Evolutionary conservation across 2,888 invertebrate species (phyloP), one percentile per base, ranked within the genome.

Genomic region (Pemphredon lugubris): DNA sequence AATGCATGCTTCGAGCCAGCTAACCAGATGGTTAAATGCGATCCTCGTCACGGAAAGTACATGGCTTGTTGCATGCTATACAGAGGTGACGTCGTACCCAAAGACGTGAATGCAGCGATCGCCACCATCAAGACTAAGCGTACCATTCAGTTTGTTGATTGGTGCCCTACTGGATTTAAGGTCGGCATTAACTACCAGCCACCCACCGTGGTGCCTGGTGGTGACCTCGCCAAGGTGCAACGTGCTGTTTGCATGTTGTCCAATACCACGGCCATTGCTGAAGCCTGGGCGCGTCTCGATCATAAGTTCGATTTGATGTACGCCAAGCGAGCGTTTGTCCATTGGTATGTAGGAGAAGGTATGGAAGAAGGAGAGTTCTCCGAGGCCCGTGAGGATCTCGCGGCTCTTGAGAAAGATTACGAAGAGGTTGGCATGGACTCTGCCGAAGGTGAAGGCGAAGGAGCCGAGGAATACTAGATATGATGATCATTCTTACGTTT

Each of bases 241-340:
- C 95, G 98, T 86, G 98, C 98, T 79, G 97, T 98, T 20, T 98
- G 98, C 94, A 98, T 98, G 98, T 93, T 98, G 93, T 97, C 97
- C 89, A 98, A 98, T 92, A 98, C 98, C 77, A 98, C 98, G 7
- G 97, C 98, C 83, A 98, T 98, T 90, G 97, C 97, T 9, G 98
- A 98, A 90, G 98, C 98, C 30, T 98, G 98, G 98, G 97, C 97
- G 21, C 95, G 98, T 88, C 93, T 98, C 68, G 97, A 98, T 91
- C 97, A 97, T 91, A 98, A 97, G 91, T 97, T 98, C 91, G 98
- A 98, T 91, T 93, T 98, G 75, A 98, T 98, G 97, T 98, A 97
- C 91, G 97, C 97, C 90, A 98, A 98, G 92, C 94, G 97, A 82
- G 98, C 98, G 60, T 98, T 98, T 91, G 98, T 98, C 70, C 98